These are phyloP conservation scores for Nebria ingens DNA, from an alignment of 1,140 invertebrate species.

Conservation along the genomic window DNA sequence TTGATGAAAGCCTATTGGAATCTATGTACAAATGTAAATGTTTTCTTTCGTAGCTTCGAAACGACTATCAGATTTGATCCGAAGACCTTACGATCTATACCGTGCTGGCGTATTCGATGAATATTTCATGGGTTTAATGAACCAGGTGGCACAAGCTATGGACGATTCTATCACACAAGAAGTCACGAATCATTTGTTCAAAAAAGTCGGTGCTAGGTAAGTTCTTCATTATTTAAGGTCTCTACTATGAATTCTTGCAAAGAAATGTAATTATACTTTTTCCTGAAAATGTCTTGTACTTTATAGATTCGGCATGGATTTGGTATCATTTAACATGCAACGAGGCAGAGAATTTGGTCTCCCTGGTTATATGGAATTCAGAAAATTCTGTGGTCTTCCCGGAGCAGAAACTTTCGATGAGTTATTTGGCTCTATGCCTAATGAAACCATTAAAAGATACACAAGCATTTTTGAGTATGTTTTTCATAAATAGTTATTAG, in stretches of 20 bases:
- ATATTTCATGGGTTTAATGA: conserved; percentile 87
- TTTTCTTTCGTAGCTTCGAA: conserved; percentile 60
- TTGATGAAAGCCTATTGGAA: not conserved
- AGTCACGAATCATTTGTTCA: conserved; percentile 85
- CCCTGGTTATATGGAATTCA: conserved; percentile 86
- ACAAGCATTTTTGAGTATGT: conserved; percentile 63
- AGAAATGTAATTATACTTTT: not conserved
- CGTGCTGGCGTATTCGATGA: conserved; percentile 82
- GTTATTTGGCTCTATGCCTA: conserved; percentile 78
- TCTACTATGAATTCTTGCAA: not conserved
- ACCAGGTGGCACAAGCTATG: conserved; percentile 91
- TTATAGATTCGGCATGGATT: conserved; percentile 71
- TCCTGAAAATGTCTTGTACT: not conserved
- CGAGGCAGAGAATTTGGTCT: conserved; percentile 85
- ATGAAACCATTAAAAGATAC: conserved; percentile 73
- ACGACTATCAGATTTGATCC: conserved; percentile 75
- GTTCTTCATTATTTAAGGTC: not conserved
- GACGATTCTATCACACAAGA: conserved; percentile 89
- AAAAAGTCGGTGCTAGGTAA: conserved; percentile 60
- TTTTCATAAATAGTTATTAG: not conserved
- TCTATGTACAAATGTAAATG: conserved; percentile 9
- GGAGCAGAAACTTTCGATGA: conserved; percentile 73
- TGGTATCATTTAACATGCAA: conserved; percentile 92
- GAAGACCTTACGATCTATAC: conserved; percentile 83
- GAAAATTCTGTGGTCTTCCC: conserved; percentile 82